A percentile compares a stretch with the other conserved stretches of the same genome.
phyloP scores from a whole-genome alignment of 2,797 vertebrate species.

The Hyperoplus immaculatus region DNA sequence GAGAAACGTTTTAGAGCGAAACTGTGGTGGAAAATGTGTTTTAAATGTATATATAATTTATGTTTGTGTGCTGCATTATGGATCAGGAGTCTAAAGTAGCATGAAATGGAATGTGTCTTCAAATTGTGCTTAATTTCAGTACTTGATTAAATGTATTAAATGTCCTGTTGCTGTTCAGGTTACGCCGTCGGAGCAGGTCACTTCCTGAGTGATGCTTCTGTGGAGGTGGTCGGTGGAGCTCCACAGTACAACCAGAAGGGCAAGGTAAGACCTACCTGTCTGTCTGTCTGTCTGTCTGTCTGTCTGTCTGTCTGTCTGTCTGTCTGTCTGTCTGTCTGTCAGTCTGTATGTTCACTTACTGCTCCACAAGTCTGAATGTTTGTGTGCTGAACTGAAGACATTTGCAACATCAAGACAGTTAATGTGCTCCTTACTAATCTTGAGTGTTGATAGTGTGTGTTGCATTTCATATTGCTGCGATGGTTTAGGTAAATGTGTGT shows the following conservation, averaged over 20 bases:
- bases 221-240: conserved; percentile 94
- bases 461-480: neutral
- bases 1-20: neutral
- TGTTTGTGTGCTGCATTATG: too few relatives aligned
- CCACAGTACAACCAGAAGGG: conserved; percentile 95
- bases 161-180: conserved; percentile 80
- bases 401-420: neutral
- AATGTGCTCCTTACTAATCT: neutral
- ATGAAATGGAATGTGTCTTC: neutral
- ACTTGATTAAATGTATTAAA: neutral
- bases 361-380: neutral
- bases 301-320: too few relatives aligned
- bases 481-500: neutral
- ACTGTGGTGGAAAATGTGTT: neutral
- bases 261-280: conserved; percentile 86
- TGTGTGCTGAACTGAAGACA: neutral
- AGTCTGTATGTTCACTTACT: too few relatives aligned
- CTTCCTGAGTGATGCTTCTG: conserved; percentile 84
- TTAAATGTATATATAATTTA: too few relatives aligned
- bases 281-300: neutral
- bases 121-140: neutral
- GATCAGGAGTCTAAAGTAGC: neutral
- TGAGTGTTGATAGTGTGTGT: neutral
- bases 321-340: neutral
- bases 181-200: conserved; percentile 95